phyloP scores from a whole-genome alignment of 1,140 invertebrate genomes.

The Pararge aegeria region DNA sequence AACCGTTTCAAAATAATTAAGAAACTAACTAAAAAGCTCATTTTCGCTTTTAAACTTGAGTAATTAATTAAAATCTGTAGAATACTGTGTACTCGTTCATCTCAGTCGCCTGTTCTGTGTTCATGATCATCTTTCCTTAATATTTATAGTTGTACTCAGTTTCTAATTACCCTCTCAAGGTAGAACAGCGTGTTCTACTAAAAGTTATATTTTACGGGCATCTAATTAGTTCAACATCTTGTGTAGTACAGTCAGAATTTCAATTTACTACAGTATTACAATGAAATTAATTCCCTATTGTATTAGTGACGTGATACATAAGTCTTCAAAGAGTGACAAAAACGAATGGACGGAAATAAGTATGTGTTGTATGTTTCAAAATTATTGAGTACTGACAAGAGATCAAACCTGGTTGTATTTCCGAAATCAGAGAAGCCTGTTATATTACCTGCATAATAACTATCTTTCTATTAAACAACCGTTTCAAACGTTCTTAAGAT shows the following conservation, averaged over 20 bases:
- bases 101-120: constrained; percentile 12
- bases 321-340: neutral
- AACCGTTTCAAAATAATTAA: too few species aligned
- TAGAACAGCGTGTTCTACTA: constrained; percentile 4
- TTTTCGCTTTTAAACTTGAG: too few species aligned
- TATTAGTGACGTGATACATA: neutral
- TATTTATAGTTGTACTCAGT: constrained; percentile 24
- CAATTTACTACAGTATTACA: neutral
- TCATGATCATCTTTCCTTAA: constrained; percentile 17
- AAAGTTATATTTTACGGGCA: constrained; percentile 18
- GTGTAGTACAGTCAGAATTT: neutral
- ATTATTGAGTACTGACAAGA: too few species aligned
- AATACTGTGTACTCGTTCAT: constrained; percentile 9
- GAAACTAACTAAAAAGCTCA: too few species aligned
- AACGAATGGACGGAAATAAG: neutral
- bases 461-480: too few species aligned
- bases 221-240: constrained; percentile 2
- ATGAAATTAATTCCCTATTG: neutral
- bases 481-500: too few species aligned
- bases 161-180: constrained; percentile 25
- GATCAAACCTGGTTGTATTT: too few species aligned
- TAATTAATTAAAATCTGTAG: neutral
- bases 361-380: neutral
- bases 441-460: too few species aligned
- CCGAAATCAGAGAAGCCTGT: too few species aligned